Evolutionary conservation across 2,797 vertebrate species (phyloP), one percentile per base, ranked within the genome.

Genomic region (Oophaga sylvatica): DNA sequence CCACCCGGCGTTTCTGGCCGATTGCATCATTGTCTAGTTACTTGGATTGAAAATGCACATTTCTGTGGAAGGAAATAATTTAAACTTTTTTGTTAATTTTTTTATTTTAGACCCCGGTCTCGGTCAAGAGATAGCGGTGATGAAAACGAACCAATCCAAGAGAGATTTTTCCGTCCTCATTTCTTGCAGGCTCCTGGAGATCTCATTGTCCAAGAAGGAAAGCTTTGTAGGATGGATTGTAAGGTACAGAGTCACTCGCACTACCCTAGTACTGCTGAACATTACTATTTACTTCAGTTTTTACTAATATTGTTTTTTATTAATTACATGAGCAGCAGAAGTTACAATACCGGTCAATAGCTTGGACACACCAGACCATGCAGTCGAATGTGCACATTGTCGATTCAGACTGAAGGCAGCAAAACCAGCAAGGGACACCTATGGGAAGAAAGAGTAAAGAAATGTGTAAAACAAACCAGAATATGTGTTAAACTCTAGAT

Each of bases 181-280:
- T 99, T 99, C 95, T 94, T 99, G 93, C 98, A 99, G 94, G 98
- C 98, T 0, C 98, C 98, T 0, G 98, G 98, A 76, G 98, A 99
- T 90, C 94, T 99, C 92, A 98, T 97, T 16, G 96, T 98, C 29
- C 98, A 99, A 92, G 98, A 99, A 94, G 98, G 98, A 31, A 96
- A 96, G 59, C 96, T 99, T 4, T 99, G 98, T 90, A 94, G 98
- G 87, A 99, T 99, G 98, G 98, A 99, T 92, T 99, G 98, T 94
- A 99, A 99, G 96, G 98, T 97, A 93, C 56, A 29, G 65, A 83
- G 22, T 48, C 22, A 48, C 13, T 63, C 41, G n/a, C 48, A 16
- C 0, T 16, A 10, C 35, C 0, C 11, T 73, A 11, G 2, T 45
- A 45, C 35, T 68, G 26, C 26, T 17, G n/a, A 67, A 12, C n/a